Evolutionary conservation across 1,140 invertebrate species (phyloP), one percentile per base, ranked within the genome.

Genomic region (Drosophila varians): DNA sequence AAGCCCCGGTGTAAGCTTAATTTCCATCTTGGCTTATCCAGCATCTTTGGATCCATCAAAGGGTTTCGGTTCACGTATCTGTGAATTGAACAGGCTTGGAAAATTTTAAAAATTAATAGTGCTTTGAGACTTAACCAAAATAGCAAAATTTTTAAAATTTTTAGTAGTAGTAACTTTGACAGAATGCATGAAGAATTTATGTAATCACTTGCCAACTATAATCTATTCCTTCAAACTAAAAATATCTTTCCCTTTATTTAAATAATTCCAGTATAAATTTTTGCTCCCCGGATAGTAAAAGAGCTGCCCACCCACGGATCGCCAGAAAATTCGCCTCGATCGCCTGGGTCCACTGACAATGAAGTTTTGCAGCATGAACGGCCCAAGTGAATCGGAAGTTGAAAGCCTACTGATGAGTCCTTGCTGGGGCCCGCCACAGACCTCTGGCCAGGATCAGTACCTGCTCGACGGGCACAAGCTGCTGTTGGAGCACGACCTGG

Each of bases 351-450:
- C 54, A 74, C 73, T 77, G 80, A 92, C 87, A 77, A 92, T 92
- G 91, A 92, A 91, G 91, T 92, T 91, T 91, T 91, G 91, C 90
- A 91, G 91, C 83, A 92, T 92, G 91, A 91, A 91, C 88, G 84
- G 84, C 55, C 90, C 90, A 88, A 91, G 82, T 77, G 90, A 91
- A 91, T 91, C 90, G 43, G 90, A 91, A 90, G 90, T 91, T 62
- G 90, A 91, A 76, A 91, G 90, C 62, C 78, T 91, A 69, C 76
- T 91, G 61, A 91, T 91, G 90, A 91, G 90, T 60, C 90, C 90
- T 16, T 91, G 90, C 75, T 91, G 90, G 90, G 90, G 89, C 71
- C 87, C 88, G 6, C 84, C 89, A 57, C 87, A 90, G 69, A 90
- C 87, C 51, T 75, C 84, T 38, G 83, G 83, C 72, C 90, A 91